Base-by-base conservation (phyloP, 92 coral and sea anemone species). In the Isaurus tuberculatus region DNA sequence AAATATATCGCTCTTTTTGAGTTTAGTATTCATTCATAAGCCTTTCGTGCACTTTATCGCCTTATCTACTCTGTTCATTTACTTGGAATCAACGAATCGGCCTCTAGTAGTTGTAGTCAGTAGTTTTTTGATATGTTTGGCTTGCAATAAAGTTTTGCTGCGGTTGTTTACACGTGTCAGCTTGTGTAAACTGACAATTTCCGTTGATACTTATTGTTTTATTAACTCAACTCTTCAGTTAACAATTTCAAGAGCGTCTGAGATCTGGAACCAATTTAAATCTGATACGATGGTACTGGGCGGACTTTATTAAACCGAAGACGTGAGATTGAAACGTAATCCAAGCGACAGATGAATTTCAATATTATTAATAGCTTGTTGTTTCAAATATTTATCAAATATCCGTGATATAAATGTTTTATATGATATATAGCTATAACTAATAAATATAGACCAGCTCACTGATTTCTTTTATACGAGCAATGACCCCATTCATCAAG, bases 301-400 rank as follows among this genome's bases (percentile, higher is more conserved):
- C 66, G 69, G 69, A 8, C 6, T 63, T 16, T 27, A 16, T 63
- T 29, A 61, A 61, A 61, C 4, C 6, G 19, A 11, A 37, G 5
- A 42, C 58, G 78, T 28, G 78, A 44, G 17, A 25, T 44, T 8
- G 78, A 43, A 72, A 44, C 37, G 44, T 15, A 16, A 72, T 44
- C 78, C 34, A 3, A 42, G 20, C 26, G 26, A 25, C 8, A 4
- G 19, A 44, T 29, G 23, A 7, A 22, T 43, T 72, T 13, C 78
- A 30, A 23, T 25, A 34, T 31, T 20, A 6, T 63, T 23, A 1
- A 5, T 27, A 30, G 15, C n/a, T n/a, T 20, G 43, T 11, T 43
- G 60, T 72, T 44, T 42, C 14, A 1, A 33, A 42, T 25, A 22
- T 43, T 72, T 19, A n/a, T n/a, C n/a, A n/a, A n/a, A n/a, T n/a